phyloP scores from a whole-genome alignment of 2,797 vertebrate genomes.

The Bradypodion ventrale region DNA sequence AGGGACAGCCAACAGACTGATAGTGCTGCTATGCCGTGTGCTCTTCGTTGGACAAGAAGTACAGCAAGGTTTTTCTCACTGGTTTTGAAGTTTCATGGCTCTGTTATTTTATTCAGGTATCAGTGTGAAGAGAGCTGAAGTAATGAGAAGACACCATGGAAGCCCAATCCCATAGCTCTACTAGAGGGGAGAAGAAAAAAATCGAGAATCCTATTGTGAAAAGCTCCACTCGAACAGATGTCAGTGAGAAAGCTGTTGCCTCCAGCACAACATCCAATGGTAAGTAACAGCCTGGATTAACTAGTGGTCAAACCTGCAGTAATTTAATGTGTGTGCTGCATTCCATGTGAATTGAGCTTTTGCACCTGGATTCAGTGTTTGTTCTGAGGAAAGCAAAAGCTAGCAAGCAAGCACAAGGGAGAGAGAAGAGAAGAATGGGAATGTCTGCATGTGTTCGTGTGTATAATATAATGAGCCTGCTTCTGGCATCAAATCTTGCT shows the following conservation, averaged over 20 bases:
- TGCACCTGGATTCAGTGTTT: conserved; percentile 68
- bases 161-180: conserved; percentile 94
- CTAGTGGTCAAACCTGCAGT: conserved; percentile 60
- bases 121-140: conserved; percentile 86
- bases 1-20: conserved; percentile 44
- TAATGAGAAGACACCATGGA: conserved; percentile 97
- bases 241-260: conserved; percentile 97
- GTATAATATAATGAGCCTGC: conserved; percentile 45
- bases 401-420: not conserved
- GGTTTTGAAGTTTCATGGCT: conserved; percentile 56
- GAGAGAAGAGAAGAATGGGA: not conserved
- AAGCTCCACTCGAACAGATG: conserved; percentile 87
- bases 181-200: conserved; percentile 94
- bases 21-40: conserved; percentile 39
- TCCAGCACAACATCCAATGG: conserved; percentile 99
- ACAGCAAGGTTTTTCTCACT: conserved; percentile 16
- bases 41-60: conserved; percentile 44
- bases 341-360: conserved; percentile 70
- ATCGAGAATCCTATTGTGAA: conserved; percentile 94
- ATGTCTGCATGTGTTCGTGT: not conserved
- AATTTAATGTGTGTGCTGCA: conserved; percentile 66
- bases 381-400: conserved; percentile 55
- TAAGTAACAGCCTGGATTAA: conserved; percentile 76
- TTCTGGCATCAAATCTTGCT: conserved; percentile 45
- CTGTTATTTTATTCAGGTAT: conserved; percentile 77